Percentiles rank a stretch among this genome's conserved stretches.
Conservation (phyloP, 2,888 invertebrate species). For the Malthinus seriepunctatus region DNA sequence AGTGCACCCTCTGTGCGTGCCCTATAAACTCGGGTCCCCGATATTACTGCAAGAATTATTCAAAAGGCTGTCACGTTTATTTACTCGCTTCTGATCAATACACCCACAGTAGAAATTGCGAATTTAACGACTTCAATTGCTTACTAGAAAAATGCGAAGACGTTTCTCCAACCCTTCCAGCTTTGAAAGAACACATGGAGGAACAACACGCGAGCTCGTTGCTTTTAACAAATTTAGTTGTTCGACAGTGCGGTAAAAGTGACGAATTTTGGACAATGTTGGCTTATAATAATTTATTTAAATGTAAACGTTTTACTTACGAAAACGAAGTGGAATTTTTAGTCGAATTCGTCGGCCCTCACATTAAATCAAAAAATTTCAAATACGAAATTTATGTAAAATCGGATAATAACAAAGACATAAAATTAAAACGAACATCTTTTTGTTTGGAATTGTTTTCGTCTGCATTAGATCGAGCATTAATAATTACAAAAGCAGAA, state of each 20-base stretch:
- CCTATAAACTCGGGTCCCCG: slow-evolving; percentile 34
- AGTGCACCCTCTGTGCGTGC: slow-evolving; percentile 39
- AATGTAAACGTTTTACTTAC: slow-evolving; percentile 41
- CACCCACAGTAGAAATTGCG: slow-evolving; percentile 41
- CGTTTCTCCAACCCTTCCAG: slow-evolving; percentile 23
- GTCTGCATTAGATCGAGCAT: slow-evolving; percentile 15
- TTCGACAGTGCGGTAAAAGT: slow-evolving; percentile 30
- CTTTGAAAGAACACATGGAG: slow-evolving; percentile 36
- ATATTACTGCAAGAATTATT: slow-evolving; percentile 39
- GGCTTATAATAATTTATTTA: slow-evolving; percentile 40
- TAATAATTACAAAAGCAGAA: slow-evolving; percentile 15
- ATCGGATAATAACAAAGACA: slow-evolving; percentile 8
- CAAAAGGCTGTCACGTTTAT: slow-evolving; percentile 38
- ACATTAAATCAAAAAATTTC: slow-evolving; percentile 37
- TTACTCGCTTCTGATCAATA: slow-evolving; percentile 32
- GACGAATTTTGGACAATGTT: slow-evolving; percentile 40
- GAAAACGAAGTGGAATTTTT: slow-evolving; percentile 40
- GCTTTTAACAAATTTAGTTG: slow-evolving; percentile 30
- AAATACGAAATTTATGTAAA: slow-evolving; percentile 34
- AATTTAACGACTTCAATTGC: slow-evolving; percentile 39
- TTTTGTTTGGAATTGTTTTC: slow-evolving; percentile 33
- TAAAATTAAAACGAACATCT: slow-evolving; percentile 18
- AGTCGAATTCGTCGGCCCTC: slow-evolving; percentile 40
- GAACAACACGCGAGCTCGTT: slow-evolving; percentile 34
- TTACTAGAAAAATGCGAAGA: slow-evolving; percentile 36